These are phyloP conservation scores for Patella pellucida DNA, from an alignment of 2,888 invertebrate species.

Conservation along the genomic window DNA sequence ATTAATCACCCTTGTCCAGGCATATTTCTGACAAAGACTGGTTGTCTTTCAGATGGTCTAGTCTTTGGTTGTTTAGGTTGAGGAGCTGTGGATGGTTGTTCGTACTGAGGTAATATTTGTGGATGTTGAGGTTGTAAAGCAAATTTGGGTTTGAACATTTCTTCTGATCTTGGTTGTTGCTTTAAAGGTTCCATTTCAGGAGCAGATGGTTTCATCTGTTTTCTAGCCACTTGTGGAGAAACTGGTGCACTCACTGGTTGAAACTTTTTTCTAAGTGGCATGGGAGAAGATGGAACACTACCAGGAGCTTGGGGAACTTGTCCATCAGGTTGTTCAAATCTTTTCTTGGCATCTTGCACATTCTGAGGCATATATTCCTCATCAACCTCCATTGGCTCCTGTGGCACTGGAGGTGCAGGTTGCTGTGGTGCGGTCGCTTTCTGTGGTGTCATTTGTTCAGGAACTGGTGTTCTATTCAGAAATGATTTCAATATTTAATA, in stretches of 20 bases:
- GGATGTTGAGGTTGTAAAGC: neutral
- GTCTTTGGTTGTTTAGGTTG: neutral
- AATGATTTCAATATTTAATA: neutral
- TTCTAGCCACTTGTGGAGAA: constrained; percentile 19
- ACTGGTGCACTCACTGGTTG: constrained; percentile 14
- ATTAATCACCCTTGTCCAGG: constrained; percentile 4
- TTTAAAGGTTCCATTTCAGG: neutral
- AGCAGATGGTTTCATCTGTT: constrained; percentile 17
- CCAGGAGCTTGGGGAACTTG: constrained; percentile 30
- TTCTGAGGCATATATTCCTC: constrained; percentile 49
- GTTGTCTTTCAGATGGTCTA: constrained; percentile 1
- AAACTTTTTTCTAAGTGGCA: constrained; percentile 18
- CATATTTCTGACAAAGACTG: constrained; percentile 1
- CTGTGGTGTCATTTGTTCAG: constrained; percentile 18
- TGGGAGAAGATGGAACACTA: constrained; percentile 31
- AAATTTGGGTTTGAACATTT: neutral
- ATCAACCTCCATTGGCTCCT: constrained; percentile 40
- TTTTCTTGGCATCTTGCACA: constrained; percentile 52
- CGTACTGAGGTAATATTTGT: neutral
- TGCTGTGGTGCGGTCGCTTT: constrained; percentile 29
- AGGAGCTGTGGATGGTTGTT: neutral
- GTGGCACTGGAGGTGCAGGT: constrained; percentile 23
- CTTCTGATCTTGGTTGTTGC: neutral
- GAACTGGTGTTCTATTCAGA: constrained; percentile 16
- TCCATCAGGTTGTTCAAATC: constrained; percentile 43